Percentiles rank a stretch among this genome's conserved stretches.
Evolutionary conservation across 1,140 invertebrate genomes (phyloP).

Genomic region (Pseudachorutes palmiensis): DNA sequence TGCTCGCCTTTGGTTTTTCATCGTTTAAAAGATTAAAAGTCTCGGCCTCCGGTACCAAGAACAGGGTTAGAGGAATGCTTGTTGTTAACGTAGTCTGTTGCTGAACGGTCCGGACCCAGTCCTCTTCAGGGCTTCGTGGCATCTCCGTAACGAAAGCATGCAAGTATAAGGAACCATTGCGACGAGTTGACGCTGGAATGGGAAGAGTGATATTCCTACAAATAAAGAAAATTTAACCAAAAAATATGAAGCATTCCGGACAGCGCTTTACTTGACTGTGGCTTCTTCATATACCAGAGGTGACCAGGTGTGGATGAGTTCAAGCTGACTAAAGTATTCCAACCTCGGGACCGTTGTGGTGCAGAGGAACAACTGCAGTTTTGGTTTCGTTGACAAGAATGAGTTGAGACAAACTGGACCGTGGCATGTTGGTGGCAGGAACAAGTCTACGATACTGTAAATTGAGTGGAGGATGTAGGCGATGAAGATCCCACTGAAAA

Average conservation of each 20-base stretch:
- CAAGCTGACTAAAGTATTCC: slow-evolving; percentile 32
- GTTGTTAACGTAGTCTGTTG: slow-evolving; percentile 50
- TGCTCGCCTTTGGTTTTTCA: slow-evolving; percentile 27
- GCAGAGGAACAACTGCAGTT: slow-evolving; percentile 52
- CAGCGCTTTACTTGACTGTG: slow-evolving; percentile 21
- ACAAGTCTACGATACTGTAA: slow-evolving; percentile 62
- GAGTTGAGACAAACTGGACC: slow-evolving; percentile 46
- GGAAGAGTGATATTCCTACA: slow-evolving; percentile 53
- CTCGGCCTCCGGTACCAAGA: slow-evolving; percentile 60
- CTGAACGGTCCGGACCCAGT: slow-evolving; percentile 42
- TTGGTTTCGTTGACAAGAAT: slow-evolving; percentile 40
- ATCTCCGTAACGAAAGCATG: slow-evolving; percentile 51
- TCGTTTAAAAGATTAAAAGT: slow-evolving; percentile 66
- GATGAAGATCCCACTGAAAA: slow-evolving; percentile 56
- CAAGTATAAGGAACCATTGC: slow-evolving; percentile 67
- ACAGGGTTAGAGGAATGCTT: slow-evolving; percentile 57
- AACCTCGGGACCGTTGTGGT: slow-evolving; percentile 35
- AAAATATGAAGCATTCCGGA: background rate
- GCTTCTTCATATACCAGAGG: slow-evolving; percentile 35
- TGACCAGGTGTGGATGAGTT: slow-evolving; percentile 29
- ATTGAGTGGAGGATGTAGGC: slow-evolving; percentile 63
- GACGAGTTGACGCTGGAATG: slow-evolving; percentile 58
- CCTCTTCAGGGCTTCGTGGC: slow-evolving; percentile 46
- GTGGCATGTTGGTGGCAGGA: slow-evolving; percentile 59
- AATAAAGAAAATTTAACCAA: slow-evolving; percentile 32